A percentile compares a stretch with the other conserved stretches of the same genome.
phyloP scores from a whole-genome alignment of 2,113 vertebrate genomes.

The Cyprinodon brontotheroides region DNA sequence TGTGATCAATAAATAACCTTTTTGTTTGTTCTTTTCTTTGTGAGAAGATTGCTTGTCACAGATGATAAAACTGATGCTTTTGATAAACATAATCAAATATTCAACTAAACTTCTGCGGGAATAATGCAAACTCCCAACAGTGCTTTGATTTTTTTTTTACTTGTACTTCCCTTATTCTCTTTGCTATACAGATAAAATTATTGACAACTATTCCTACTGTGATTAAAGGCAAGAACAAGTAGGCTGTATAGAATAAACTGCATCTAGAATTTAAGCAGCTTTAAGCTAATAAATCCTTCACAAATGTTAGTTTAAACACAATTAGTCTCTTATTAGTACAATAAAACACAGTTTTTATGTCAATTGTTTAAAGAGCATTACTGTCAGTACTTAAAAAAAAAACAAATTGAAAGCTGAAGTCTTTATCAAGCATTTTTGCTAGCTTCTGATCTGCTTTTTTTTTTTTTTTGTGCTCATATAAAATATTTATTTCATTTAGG shows the following conservation, averaged over 20 bases:
- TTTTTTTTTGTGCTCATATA: not conserved
- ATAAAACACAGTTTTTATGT: not conserved
- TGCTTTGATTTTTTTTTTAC: not conserved
- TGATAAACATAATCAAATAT: not conserved
- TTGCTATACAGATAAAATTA: not conserved
- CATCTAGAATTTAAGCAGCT: not conserved
- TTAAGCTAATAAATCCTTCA: not conserved
- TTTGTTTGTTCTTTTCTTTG: not conserved
- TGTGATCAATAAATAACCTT: not conserved
- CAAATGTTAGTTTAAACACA: not conserved
- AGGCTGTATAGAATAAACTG: not conserved
- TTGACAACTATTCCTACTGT: not conserved
- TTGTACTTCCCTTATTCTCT: not conserved
- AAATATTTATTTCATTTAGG: not conserved
- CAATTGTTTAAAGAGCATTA: not conserved
- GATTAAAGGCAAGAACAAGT: not conserved
- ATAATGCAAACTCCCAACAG: not conserved
- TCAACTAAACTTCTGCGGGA: not conserved
- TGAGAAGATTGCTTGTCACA: not conserved
- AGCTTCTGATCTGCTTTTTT: not conserved
- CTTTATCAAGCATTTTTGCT: not conserved
- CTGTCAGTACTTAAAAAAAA: not conserved
- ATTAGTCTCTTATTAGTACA: not conserved
- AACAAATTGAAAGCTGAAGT: not conserved
- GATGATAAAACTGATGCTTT: not conserved